Percentiles rank a stretch among this genome's conserved stretches.
phyloP scores from a whole-genome alignment of 2,113 vertebrate genomes.

The Orthonyx spaldingii region DNA sequence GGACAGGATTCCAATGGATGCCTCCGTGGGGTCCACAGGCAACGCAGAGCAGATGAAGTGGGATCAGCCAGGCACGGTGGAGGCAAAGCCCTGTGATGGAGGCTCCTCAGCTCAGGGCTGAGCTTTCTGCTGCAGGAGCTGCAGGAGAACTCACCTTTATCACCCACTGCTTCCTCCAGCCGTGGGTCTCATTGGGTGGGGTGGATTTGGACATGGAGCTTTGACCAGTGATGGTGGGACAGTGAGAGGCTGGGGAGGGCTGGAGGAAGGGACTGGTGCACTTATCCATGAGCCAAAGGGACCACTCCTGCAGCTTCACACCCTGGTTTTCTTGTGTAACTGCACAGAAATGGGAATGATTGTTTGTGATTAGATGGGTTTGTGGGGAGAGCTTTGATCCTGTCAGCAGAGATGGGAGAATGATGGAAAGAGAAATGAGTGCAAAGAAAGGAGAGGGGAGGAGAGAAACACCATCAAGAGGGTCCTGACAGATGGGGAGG shows the following conservation, averaged over 20 bases:
- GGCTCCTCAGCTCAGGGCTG: neutral
- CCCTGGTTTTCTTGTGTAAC: neutral
- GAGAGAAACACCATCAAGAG: neutral
- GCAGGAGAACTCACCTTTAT: neutral
- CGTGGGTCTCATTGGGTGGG: fast-evolving
- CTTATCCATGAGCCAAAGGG: neutral
- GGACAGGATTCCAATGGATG: neutral
- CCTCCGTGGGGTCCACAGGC: neutral
- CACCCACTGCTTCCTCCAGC: neutral
- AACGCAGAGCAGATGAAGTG: fast-evolving
- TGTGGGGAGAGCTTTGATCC: neutral
- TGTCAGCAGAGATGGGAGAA: neutral
- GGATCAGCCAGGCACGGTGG: neutral
- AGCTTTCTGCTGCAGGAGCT: neutral
- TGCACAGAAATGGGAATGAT: neutral
- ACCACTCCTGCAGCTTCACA: neutral
- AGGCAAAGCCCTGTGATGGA: neutral
- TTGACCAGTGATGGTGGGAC: neutral
- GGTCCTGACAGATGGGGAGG: neutral
- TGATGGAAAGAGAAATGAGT: neutral
- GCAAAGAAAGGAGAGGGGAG: neutral
- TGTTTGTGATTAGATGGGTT: neutral
- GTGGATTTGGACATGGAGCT: neutral
- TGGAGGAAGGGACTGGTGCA: neutral
- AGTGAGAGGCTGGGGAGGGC: neutral